Conservation (phyloP, 2,888 invertebrate genomes). For the Linnaemya vulpina region DNA sequence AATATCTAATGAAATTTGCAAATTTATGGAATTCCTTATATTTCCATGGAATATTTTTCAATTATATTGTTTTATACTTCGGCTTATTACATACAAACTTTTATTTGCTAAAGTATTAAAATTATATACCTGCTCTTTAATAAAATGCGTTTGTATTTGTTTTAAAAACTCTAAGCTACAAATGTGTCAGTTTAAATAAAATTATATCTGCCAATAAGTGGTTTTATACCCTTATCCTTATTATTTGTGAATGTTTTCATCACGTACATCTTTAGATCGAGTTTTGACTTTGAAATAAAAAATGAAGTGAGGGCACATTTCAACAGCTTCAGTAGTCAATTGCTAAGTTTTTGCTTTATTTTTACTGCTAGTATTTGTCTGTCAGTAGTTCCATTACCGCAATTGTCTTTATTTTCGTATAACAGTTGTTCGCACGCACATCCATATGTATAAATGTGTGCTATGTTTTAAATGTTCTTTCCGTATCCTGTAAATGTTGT, state of each 20-base stretch:
- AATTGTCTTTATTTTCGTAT: constrained; percentile 32
- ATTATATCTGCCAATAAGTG: constrained; percentile 65
- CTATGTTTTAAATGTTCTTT: no score
- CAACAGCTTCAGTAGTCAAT: constrained; percentile 26
- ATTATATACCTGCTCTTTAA: not conserved
- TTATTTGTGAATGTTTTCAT: not conserved
- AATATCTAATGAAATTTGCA: not conserved
- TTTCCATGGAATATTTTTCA: no score
- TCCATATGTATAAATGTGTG: not conserved
- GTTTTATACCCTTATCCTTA: constrained; percentile 40
- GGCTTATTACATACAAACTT: no score
- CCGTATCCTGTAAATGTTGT: no score
- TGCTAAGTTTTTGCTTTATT: not conserved
- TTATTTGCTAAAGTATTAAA: not conserved
- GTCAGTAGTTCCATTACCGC: constrained; percentile 48
- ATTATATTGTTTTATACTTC: no score
- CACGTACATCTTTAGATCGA: constrained; percentile 14
- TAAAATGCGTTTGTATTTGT: not conserved
- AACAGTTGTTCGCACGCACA: not conserved
- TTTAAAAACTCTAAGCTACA: not conserved
- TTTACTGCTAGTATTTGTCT: constrained; percentile 50
- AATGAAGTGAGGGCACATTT: not conserved
- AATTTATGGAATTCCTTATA: no score
- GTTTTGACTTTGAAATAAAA: constrained; percentile 26
- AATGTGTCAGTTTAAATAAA: constrained; percentile 39